Evolutionary conservation across 2,888 invertebrate species (phyloP).

Genomic region (Cantharis nigra): DNA sequence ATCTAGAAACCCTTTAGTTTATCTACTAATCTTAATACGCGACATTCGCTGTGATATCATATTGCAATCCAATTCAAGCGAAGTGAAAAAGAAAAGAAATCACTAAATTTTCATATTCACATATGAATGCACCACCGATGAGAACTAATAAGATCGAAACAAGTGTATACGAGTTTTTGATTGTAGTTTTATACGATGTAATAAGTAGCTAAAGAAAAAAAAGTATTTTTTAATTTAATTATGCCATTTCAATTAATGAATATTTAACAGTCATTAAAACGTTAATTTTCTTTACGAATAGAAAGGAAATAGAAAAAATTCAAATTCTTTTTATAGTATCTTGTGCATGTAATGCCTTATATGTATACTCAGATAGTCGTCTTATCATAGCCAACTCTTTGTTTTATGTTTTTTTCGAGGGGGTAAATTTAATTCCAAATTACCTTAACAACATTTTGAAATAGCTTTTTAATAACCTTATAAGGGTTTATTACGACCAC

Average conservation of each 20-base stretch:
- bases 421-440: neutral
- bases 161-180: neutral
- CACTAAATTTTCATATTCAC: no score
- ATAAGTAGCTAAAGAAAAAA: neutral
- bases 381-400: neutral
- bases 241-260: neutral
- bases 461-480: neutral
- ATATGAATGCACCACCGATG: no score
- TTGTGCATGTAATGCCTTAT: neutral
- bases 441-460: neutral
- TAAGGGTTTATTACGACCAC: neutral
- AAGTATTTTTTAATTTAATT: neutral
- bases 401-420: neutral
- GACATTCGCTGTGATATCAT: no score
- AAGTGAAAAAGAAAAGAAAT: no score
- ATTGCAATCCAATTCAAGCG: no score
- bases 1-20: no score
- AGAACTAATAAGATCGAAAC: no score
- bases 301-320: neutral
- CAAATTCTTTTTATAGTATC: neutral
- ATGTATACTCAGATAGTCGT: neutral
- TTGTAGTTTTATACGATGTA: neutral
- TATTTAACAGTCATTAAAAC: neutral
- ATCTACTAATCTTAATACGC: no score
- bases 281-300: neutral